Conservation (phyloP, 1,140 invertebrate genomes). For the Brachionus koreanus region DNA sequence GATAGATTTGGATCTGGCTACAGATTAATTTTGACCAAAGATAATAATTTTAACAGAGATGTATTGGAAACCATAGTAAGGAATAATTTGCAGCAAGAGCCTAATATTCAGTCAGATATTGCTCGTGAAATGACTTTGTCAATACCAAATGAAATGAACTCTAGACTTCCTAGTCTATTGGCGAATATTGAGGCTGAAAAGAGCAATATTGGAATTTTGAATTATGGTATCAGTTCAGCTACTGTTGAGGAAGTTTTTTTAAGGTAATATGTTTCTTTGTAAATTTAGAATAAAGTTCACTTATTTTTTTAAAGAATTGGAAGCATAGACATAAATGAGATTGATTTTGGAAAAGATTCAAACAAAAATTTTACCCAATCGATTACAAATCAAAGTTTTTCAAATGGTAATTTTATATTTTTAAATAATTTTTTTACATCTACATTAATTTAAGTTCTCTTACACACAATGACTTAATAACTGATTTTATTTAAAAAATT, state of each 20-base stretch:
- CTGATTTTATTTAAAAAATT: too few relatives aligned
- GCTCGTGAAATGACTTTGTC: conserved; percentile 54
- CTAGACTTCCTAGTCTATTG: conserved; percentile 61
- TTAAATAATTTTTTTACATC: neutral
- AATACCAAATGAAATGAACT: conserved; percentile 53
- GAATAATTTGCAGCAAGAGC: conserved; percentile 48
- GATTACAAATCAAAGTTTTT: neutral
- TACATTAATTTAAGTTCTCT: too few relatives aligned
- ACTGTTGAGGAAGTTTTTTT: conserved; percentile 82
- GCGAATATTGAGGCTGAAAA: conserved; percentile 65
- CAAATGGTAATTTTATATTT: neutral
- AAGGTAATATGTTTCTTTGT: too few relatives aligned
- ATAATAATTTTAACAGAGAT: conserved; percentile 60
- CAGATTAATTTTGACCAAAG: conserved; percentile 47
- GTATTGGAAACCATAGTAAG: conserved; percentile 50
- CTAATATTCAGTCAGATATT: conserved; percentile 53
- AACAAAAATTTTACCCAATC: conserved; percentile 1
- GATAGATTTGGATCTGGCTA: conserved; percentile 34
- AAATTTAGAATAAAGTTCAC: too few relatives aligned
- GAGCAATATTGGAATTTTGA: conserved; percentile 65
- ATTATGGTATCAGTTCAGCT: conserved; percentile 73
- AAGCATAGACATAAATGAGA: conserved; percentile 5
- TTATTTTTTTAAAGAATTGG: conserved; percentile 34
- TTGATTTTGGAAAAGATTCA: neutral
- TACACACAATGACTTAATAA: too few relatives aligned